Conservation (phyloP, 2,797 vertebrate species). For the Ptychadena robeensis region DNA sequence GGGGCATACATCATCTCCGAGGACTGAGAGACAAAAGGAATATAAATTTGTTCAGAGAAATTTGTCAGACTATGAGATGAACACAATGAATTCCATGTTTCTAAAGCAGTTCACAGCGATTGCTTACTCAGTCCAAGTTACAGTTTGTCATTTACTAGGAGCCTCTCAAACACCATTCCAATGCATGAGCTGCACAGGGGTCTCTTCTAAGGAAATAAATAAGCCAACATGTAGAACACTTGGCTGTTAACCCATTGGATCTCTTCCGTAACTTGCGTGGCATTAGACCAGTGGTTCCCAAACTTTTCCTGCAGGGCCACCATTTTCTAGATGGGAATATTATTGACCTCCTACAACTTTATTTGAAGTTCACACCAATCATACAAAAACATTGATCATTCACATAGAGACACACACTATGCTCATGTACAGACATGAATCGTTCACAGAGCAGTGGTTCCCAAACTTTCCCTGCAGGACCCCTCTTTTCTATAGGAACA, state of each 20-base stretch:
- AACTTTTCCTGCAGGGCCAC: too few relatives aligned
- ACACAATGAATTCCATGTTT: slow-evolving; percentile 62
- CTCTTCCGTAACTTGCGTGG: not conserved
- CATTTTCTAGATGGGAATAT: too few relatives aligned
- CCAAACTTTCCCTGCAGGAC: too few relatives aligned
- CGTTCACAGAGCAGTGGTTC: too few relatives aligned
- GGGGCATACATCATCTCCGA: slow-evolving; percentile 53
- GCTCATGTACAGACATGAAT: too few relatives aligned
- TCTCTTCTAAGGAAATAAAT: not conserved
- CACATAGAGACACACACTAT: too few relatives aligned
- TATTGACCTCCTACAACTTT: too few relatives aligned
- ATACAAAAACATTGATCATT: too few relatives aligned
- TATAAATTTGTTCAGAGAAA: slow-evolving; percentile 57
- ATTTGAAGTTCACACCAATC: too few relatives aligned
- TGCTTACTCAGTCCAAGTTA: slow-evolving; percentile 37
- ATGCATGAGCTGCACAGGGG: slow-evolving; percentile 23
- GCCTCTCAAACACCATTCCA: slow-evolving; percentile 25
- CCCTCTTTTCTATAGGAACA: too few relatives aligned
- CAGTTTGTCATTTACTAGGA: slow-evolving; percentile 43
- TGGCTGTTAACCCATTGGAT: not conserved
- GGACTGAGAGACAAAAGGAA: slow-evolving; percentile 56
- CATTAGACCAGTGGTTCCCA: too few relatives aligned
- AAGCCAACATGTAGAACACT: not conserved
- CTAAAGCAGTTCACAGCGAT: slow-evolving; percentile 58
- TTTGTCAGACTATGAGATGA: slow-evolving; percentile 55